Evolutionary conservation across 2,888 invertebrate genomes (phyloP).

Genomic region (Drosophila mercatorum): DNA sequence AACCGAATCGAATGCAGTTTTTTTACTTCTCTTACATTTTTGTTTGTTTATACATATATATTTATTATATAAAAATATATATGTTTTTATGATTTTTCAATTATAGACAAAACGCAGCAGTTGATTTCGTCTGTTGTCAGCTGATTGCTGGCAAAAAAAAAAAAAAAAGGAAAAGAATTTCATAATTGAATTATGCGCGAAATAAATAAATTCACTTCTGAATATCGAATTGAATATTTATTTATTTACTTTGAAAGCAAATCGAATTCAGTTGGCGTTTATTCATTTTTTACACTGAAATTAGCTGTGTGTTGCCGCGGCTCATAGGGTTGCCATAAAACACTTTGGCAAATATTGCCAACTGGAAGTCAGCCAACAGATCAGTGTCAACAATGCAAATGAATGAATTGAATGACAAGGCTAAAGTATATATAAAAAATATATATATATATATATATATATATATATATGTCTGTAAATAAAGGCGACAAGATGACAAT

Average conservation of each 20-base stretch:
- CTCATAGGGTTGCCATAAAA: slow-evolving; percentile 45
- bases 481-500: slow-evolving; percentile 40
- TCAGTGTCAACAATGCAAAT: slow-evolving; percentile 43
- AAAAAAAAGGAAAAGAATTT: slow-evolving; percentile 29
- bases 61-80: slow-evolving; percentile 10
- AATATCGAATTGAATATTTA: slow-evolving; percentile 27
- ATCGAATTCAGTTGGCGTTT: slow-evolving; percentile 38
- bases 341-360: slow-evolving; percentile 54
- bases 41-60: slow-evolving; percentile 15
- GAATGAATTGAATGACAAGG: slow-evolving; percentile 32
- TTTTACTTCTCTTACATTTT: background rate
- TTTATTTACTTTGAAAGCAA: slow-evolving; percentile 48
- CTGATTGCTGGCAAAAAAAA: slow-evolving; percentile 11
- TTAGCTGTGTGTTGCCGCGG: slow-evolving; percentile 30
- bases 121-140: slow-evolving; percentile 27
- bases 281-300: slow-evolving; percentile 26
- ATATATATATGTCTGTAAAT: background rate
- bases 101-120: slow-evolving; percentile 20
- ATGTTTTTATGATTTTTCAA: slow-evolving; percentile 41
- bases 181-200: slow-evolving; percentile 69
- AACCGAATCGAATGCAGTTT: slow-evolving; percentile 11
- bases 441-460: background rate
- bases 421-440: background rate
- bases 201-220: slow-evolving; percentile 37
- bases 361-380: slow-evolving; percentile 62